phyloP scores from a whole-genome alignment of 2,888 invertebrate genomes.

The Sminthurinus aureus region DNA sequence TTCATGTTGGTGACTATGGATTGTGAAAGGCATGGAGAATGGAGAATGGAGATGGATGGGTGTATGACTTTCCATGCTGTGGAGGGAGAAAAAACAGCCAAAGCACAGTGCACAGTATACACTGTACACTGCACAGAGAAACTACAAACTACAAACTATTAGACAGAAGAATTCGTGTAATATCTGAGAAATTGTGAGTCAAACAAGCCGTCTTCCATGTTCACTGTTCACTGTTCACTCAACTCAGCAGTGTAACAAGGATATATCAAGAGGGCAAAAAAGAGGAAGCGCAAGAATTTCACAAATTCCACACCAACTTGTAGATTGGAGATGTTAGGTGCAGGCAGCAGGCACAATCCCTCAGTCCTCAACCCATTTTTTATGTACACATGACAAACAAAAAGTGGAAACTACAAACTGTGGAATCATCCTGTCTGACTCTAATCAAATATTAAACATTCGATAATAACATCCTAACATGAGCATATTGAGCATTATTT shows the following conservation, averaged over 20 bases:
- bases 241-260: too few relatives aligned
- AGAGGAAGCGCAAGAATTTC: not conserved
- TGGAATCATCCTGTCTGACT: not conserved
- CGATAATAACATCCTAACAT: too few relatives aligned
- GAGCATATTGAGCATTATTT: too few relatives aligned
- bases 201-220: constrained; percentile 24
- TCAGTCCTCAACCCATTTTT: not conserved
- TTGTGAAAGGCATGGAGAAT: not conserved
- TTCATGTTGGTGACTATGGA: not conserved
- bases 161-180: constrained; percentile 43
- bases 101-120: too few relatives aligned
- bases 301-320: not conserved
- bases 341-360: not conserved
- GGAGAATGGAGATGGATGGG: not conserved
- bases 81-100: constrained; percentile 4
- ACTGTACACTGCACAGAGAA: too few relatives aligned
- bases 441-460: too few relatives aligned
- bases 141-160: not conserved
- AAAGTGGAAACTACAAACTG: not conserved
- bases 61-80: too few relatives aligned
- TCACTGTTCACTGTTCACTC: too few relatives aligned
- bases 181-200: constrained; percentile 38
- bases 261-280: not conserved
- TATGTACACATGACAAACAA: not conserved
- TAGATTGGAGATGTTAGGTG: not conserved